Conservation (phyloP, 2,888 invertebrate genomes). For the Eremobia ochroleuca region DNA sequence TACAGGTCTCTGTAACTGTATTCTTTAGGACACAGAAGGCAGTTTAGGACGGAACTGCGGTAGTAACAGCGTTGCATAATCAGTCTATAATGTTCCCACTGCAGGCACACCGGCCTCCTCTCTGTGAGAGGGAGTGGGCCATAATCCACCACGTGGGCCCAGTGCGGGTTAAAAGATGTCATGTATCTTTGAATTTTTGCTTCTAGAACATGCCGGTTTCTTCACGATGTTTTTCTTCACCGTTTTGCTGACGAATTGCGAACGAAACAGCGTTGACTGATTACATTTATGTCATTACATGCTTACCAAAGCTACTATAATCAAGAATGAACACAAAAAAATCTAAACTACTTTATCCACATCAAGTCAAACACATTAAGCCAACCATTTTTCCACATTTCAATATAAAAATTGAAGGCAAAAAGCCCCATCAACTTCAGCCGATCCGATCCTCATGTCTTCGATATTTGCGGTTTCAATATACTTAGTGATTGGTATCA, state of each 20-base stretch:
- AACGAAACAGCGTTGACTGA: not conserved
- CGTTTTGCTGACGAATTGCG: not conserved
- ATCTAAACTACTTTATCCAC: slow-evolving; percentile 16
- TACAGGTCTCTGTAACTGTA: too few species aligned
- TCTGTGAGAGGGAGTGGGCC: not conserved
- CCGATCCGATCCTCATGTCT: slow-evolving; percentile 67
- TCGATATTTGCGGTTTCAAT: slow-evolving; percentile 71
- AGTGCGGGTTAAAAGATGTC: not conserved
- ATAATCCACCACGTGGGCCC: not conserved
- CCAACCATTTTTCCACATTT: slow-evolving; percentile 53
- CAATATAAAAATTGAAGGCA: slow-evolving; percentile 47
- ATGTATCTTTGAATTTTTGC: not conserved
- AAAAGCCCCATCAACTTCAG: slow-evolving; percentile 52
- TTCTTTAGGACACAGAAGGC: too few species aligned
- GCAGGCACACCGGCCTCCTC: not conserved
- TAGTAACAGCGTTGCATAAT: not conserved
- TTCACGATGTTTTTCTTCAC: not conserved
- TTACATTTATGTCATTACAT: not conserved
- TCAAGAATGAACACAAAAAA: not conserved
- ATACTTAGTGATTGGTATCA: slow-evolving; percentile 69
- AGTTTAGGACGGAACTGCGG: too few species aligned
- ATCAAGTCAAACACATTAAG: slow-evolving; percentile 21
- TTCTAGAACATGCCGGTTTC: not conserved
- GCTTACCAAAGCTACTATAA: not conserved
- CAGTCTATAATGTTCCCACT: not conserved